These are phyloP conservation scores for Zaprionus lachaisei DNA, from an alignment of 1,140 invertebrate species.

Conservation along the genomic window DNA sequence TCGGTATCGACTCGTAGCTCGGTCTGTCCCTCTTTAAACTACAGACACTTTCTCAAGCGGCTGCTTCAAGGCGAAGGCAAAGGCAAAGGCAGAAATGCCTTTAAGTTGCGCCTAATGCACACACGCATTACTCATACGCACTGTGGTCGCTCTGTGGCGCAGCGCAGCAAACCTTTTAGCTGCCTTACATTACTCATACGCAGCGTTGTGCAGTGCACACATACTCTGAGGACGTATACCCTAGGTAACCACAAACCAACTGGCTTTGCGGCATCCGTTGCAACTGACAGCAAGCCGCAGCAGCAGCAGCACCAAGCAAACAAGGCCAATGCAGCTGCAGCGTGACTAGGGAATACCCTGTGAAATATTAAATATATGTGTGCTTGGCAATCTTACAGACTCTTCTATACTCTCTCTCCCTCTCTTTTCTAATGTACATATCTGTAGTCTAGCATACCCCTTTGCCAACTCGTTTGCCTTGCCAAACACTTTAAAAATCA, in stretches of 20 bases:
- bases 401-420: not conserved
- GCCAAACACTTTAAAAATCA: slow-evolving; percentile 59
- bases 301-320: not conserved
- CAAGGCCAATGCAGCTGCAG: not conserved
- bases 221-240: not conserved
- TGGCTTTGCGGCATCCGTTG: slow-evolving; percentile 48
- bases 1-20: not conserved
- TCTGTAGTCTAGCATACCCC: not conserved
- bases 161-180: not conserved
- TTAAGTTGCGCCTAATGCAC: not conserved
- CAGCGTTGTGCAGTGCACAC: not conserved
- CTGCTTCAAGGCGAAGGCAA: not conserved
- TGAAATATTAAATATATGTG: not conserved
- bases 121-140: slow-evolving; percentile 41
- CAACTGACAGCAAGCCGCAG: slow-evolving; percentile 24
- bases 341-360: not conserved
- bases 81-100: too few species aligned
- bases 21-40: not conserved
- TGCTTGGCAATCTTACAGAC: not conserved
- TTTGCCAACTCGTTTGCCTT: not conserved
- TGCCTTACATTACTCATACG: slow-evolving; percentile 2
- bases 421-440: not conserved
- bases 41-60: not conserved
- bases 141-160: slow-evolving; percentile 22
- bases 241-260: slow-evolving; percentile 40